Evolutionary conservation across 2,888 invertebrate genomes (phyloP), one percentile per base, ranked within the genome.

Genomic region (Hetaerina titia): DNA sequence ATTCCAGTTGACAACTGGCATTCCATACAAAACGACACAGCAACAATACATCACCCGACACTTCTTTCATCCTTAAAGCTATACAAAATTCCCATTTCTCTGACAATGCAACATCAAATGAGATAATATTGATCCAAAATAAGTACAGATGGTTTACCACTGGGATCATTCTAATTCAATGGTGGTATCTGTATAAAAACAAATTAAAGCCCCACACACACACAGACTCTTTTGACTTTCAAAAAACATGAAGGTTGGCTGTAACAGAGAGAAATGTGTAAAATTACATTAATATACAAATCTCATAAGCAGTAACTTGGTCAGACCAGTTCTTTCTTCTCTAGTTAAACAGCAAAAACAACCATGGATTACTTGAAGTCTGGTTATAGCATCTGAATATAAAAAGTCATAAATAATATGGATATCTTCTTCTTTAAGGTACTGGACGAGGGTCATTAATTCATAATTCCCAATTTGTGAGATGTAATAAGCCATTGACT

Each of bases 81-180:
- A 69, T n/a, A 69, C 69, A 69, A 69, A 69, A n/a, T 6, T n/a
- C 69, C 69, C 69, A 69, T 81, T 45, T 81, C 25, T 9, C 81
- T 31, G 81, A 81, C 31, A 13, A 81, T 31, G 31, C 81, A 25
- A 81, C 13, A 81, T 81, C 15, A 81, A 25, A 81, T 81, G 81
- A 81, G 25, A 81, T 15, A 31, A 81, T 81, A 81, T 31, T 81
- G 31, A 81, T 81, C 9, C 81, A 15, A 31, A 31, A 81, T 81
- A 81, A 81, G 81, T 81, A 81, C 81, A 81, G 81, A 15, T 81
- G 81, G 31, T 81, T 25, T 81, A 81, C 81, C 81, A 81, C 31
- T 8, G 81, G 31, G 13, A 81, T 81, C 81, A 81, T 69, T 2
- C 69, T n/a, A 22, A 22, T 69, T 69, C 9, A n/a, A 69, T 31